Base-by-base conservation (phyloP, 1,140 invertebrate genomes). In the Bombus waltoni region DNA sequence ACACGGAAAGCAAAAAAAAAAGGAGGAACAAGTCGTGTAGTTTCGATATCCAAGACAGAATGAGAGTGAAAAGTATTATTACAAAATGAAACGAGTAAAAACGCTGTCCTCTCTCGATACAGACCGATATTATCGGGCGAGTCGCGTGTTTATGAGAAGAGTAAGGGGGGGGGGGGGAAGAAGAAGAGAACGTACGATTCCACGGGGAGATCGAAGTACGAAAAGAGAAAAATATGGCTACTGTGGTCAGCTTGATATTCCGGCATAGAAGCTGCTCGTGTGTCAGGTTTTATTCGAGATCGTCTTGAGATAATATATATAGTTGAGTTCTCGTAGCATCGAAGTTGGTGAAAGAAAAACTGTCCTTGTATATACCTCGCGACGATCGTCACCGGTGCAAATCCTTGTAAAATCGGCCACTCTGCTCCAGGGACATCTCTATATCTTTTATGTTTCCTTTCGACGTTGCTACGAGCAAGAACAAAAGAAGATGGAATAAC, bases 301-400 rank as follows among this genome's bases (percentile, higher is more conserved):
- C 22, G 3, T 18, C 13, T 42, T 68, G 18, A 53, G 22, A 32
- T 28, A 47, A n/a, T 4, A 62, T 11, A 62, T 15, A 68, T n/a
- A 68, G 38, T 42, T 22, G 42, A 80, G 40, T 72, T 57, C 53
- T 57, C 47, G 18, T 57, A 74, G 57, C 53, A 38, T 47, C 32
- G 42, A 80, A 70, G 59, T 38, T 32, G 44, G 9, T 40, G 35
- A 57, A 57, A 66, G 57, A 35, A 32, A 66, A 76, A 76, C 59
- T 83, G 28, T 83, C 44, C 81, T 83, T 83, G 81, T 83, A 77
- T 42, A 77, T 83, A 83, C 81, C 74, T 83, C 73, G 74, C 73
- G 73, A 77, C 42, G 62, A 76, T 68, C 15, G 44, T 77, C 44
- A 83, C 81, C 44, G 73, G 72, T 66, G 25, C n/a, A 38, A 68